Percentiles rank a stretch among this genome's conserved stretches.
Evolutionary conservation across 2,797 vertebrate species (phyloP).

Genomic region (Chrosomus eos): DNA sequence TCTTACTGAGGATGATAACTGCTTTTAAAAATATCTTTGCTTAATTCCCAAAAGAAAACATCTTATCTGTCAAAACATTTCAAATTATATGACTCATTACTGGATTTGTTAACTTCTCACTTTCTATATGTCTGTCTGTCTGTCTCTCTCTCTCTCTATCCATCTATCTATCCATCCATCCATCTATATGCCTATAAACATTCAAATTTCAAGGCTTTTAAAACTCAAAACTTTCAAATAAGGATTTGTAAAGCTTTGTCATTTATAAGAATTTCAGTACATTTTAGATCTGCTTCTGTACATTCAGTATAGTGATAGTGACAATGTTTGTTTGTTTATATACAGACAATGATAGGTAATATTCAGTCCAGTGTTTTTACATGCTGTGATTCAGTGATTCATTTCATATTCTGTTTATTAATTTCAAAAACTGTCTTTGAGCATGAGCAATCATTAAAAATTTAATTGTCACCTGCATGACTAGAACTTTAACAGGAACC

Average conservation of each 20-base stretch:
- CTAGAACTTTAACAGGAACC: not conserved
- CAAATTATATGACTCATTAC: constrained; percentile 59
- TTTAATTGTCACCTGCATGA: not conserved
- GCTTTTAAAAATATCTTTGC: constrained; percentile 10
- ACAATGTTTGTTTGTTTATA: not conserved
- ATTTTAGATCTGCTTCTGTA: not conserved
- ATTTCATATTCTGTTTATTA: not conserved
- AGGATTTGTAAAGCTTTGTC: not conserved
- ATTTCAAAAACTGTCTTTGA: not conserved
- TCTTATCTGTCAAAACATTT: constrained; percentile 47
- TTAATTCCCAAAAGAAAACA: constrained; percentile 33
- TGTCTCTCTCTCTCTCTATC: too few species aligned
- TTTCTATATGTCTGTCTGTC: not conserved
- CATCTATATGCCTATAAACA: not conserved
- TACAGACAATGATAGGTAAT: not conserved
- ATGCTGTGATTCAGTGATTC: not conserved
- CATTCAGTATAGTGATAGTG: not conserved
- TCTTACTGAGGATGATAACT: constrained; percentile 8
- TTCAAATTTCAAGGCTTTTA: too few species aligned
- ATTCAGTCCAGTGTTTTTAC: not conserved
- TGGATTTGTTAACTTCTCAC: constrained; percentile 29
- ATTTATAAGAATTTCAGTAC: not conserved
- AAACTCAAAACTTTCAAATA: too few species aligned
- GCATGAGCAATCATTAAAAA: not conserved
- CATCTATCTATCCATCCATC: not conserved